Conservation (phyloP, 1,140 invertebrate genomes). For the Trypoxylus dichotomus region DNA sequence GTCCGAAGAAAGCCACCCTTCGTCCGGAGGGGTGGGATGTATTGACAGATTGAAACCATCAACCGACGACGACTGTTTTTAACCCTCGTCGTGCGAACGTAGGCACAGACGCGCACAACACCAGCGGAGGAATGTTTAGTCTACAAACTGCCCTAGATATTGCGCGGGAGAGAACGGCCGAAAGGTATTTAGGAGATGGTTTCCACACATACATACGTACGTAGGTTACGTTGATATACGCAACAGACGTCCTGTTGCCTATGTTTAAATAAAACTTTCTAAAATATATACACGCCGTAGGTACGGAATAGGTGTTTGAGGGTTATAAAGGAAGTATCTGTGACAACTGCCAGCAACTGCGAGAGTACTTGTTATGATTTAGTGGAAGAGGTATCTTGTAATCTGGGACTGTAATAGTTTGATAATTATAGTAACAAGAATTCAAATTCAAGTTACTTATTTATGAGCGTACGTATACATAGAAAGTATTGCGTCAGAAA, state of each 20-base stretch:
- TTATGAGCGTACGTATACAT: no score
- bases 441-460: no score
- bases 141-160: constrained; percentile 32
- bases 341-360: neutral
- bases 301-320: neutral
- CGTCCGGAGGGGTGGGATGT: constrained; percentile 37
- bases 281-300: neutral
- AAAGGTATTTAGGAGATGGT: neutral
- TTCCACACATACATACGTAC: neutral
- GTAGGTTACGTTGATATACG: neutral
- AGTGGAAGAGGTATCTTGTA: neutral
- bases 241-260: constrained; percentile 11
- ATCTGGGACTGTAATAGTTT: neutral
- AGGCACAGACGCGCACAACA: constrained; percentile 28
- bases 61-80: constrained; percentile 34
- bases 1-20: constrained; percentile 31
- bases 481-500: no score
- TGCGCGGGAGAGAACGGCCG: neutral
- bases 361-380: neutral
- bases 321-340: neutral
- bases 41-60: constrained; percentile 47
- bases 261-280: constrained; percentile 29
- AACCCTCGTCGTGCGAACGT: constrained; percentile 29
- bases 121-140: constrained; percentile 38
- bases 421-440: neutral